A percentile compares a stretch with the other conserved stretches of the same genome.
These are phyloP conservation scores for Doryteuthis pealeii DNA, from an alignment of 1,140 invertebrate genomes.

Conservation along the genomic window DNA sequence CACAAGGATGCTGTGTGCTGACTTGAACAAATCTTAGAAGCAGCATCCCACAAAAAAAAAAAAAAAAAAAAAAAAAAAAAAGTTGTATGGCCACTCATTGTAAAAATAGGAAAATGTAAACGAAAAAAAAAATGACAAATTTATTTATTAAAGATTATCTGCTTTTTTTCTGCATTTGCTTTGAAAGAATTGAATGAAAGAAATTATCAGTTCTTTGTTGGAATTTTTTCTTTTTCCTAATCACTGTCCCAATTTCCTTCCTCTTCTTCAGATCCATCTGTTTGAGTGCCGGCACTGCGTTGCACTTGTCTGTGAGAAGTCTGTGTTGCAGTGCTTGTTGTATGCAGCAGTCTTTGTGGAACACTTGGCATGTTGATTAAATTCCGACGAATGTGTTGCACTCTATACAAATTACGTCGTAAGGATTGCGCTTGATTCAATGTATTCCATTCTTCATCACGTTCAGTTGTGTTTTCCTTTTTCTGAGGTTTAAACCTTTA, in stretches of 20 bases:
- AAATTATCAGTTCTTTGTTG: too few relatives aligned
- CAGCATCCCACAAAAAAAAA: too few relatives aligned
- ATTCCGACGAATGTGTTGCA: constrained; percentile 3
- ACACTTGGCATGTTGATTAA: constrained; percentile 12
- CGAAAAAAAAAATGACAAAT: too few relatives aligned
- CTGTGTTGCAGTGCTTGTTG: constrained; percentile 35
- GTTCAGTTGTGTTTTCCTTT: not conserved
- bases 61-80: too few relatives aligned
- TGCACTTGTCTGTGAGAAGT: constrained; percentile 31
- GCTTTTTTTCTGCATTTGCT: too few relatives aligned
- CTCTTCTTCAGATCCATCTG: constrained; percentile 13
- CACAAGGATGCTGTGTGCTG: too few relatives aligned
- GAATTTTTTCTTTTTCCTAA: not conserved
- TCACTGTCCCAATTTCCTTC: not conserved
- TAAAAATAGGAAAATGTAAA: too few relatives aligned
- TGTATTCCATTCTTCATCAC: not conserved
- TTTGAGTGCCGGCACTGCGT: constrained; percentile 38
- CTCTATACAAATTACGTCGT: not conserved
- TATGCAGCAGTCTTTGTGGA: constrained; percentile 13
- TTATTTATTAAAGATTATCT: too few relatives aligned
- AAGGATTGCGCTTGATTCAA: not conserved
- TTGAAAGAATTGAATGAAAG: too few relatives aligned
- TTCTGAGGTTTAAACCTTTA: not conserved
- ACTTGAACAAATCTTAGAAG: too few relatives aligned
- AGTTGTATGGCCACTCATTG: too few relatives aligned